Base-by-base conservation (phyloP, 2,888 invertebrate species). In the Drosophila borealis region DNA sequence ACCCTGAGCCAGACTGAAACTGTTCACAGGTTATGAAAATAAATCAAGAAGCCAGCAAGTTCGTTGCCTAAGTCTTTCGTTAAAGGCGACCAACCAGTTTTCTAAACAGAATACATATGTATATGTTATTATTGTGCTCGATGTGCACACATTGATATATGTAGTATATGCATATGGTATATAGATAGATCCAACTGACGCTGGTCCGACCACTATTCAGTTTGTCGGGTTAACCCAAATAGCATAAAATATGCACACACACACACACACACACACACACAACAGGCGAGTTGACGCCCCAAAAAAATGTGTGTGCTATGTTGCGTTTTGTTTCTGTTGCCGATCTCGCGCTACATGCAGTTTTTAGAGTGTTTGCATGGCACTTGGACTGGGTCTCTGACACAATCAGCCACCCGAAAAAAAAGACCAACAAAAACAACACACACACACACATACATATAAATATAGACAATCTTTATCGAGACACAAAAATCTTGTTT, bases 41-140 rank as follows among this genome's bases (percentile, higher is more conserved):
- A 49, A 69, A 71, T 80, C 87, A 78, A 82, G 81, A 87, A 81
- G 81, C 74, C 71, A 74, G 64, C 64, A 61, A 66, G 79, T 78
- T 80, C 56, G 71, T 80, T 80, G 77, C 80, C 70, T 73, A 70
- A 80, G 80, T 80, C 79, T 77, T 77, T 80, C 63, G 53, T 68
- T 66, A 72, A 29, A 36, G 29, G 33, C 57, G 41, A 6, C 11
- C 71, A 74, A 74, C 74, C 74, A 74, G 74, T 74, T 74, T 74
- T 29, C 29, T 13, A 29, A 48, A 19, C 57, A 62, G 57, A 60
- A 36, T 44, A 42, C 10, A 25, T 11, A 67, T 71, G 44, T 13
- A 25, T 11, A 67, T 71, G 44, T 66, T 73, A 73, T 39, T 39
- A 39, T 39, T 29, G 29, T 29, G 29, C 29, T 29, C 29, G 29